Evolutionary conservation across 92 coral and sea anemone species (phyloP).

Genomic region (Ricordea florida): DNA sequence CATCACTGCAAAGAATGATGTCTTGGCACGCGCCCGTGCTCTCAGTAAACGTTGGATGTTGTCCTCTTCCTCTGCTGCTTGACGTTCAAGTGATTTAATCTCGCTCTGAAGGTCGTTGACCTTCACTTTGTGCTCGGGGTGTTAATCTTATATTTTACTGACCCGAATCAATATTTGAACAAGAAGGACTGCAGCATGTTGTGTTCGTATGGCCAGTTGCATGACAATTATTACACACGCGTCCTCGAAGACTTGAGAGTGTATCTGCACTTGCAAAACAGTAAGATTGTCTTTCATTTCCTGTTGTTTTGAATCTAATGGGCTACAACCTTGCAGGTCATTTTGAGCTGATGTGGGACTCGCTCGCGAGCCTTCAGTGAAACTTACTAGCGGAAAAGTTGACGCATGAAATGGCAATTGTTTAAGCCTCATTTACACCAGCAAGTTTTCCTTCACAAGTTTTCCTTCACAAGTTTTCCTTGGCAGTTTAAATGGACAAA

Average conservation of each 20-base stretch:
- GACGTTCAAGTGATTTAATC: slow-evolving; percentile 26
- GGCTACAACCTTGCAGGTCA: background rate
- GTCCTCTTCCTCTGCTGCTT: slow-evolving; percentile 2
- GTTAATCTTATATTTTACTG: slow-evolving; percentile 44
- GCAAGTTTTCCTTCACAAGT: too few species aligned
- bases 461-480: too few species aligned
- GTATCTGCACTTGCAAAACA: slow-evolving; percentile 6
- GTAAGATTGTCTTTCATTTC: slow-evolving; percentile 10
- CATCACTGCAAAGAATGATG: slow-evolving; percentile 45
- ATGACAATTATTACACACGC: slow-evolving; percentile 15
- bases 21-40: slow-evolving; percentile 32
- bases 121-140: slow-evolving; percentile 15
- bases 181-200: slow-evolving; percentile 24
- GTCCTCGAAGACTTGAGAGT: slow-evolving; percentile 5
- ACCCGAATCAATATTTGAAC: slow-evolving; percentile 12
- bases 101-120: slow-evolving; percentile 17
- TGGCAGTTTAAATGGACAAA: too few species aligned
- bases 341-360: background rate
- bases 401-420: background rate
- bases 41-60: background rate
- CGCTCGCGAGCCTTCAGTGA: background rate
- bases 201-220: slow-evolving; percentile 38
- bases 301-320: background rate
- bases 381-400: too few species aligned
- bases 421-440: too few species aligned